Conservation (phyloP, 2,113 vertebrate genomes). For the Erpornis zantholeuca region DNA sequence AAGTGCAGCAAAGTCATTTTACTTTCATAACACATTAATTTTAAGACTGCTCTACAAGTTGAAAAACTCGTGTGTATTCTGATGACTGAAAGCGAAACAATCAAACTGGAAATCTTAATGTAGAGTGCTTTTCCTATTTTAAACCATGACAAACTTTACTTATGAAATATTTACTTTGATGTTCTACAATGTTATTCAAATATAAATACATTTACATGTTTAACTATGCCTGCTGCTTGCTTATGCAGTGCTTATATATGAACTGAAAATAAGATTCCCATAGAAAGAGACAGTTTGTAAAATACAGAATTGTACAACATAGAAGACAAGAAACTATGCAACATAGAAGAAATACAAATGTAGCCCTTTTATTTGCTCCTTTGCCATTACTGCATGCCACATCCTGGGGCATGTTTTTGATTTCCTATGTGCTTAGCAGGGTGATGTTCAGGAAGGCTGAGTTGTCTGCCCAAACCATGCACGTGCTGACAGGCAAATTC, state of each 20-base stretch:
- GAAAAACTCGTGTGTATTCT: neutral
- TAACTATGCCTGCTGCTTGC: neutral
- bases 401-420: neutral
- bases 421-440: neutral
- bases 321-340: neutral
- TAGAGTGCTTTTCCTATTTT: neutral
- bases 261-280: neutral
- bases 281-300: neutral
- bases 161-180: neutral
- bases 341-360: neutral
- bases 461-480: neutral
- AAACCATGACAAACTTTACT: neutral
- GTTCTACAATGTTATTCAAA: neutral
- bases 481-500: neutral
- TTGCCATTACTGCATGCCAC: neutral
- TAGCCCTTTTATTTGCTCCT: neutral
- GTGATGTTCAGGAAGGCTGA: neutral
- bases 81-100: neutral
- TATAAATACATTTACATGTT: neutral
- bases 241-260: neutral
- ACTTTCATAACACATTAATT: neutral
- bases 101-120: neutral
- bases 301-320: neutral
- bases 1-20: neutral
- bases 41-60: neutral